Conservation (phyloP, 2,888 invertebrate genomes). For the Sinohyriopsis cumingii region DNA sequence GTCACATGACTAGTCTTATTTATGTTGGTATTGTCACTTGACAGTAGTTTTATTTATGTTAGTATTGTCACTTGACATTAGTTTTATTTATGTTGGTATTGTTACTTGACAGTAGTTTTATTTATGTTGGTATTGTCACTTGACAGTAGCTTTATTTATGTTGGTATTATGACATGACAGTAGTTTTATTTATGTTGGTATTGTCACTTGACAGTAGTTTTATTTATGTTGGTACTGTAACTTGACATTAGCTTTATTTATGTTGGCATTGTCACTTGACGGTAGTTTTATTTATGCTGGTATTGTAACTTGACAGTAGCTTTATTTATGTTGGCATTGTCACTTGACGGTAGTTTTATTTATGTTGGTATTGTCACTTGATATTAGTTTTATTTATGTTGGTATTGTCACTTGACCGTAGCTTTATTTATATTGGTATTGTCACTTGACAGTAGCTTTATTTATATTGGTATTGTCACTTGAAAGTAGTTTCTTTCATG, state of each 20-base stretch:
- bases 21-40: neutral
- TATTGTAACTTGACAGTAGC: too few species aligned
- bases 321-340: constrained; percentile 1
- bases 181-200: constrained; percentile 1
- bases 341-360: neutral
- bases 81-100: too few species aligned
- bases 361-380: too few species aligned
- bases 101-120: too few species aligned
- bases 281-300: too few species aligned
- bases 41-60: constrained; percentile 1
- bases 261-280: neutral
- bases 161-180: too few species aligned
- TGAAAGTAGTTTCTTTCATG: neutral
- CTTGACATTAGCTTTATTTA: constrained; percentile 3
- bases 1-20: too few species aligned
- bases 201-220: neutral
- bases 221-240: too few species aligned
- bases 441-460: neutral
- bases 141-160: neutral
- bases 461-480: neutral
- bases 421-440: too few species aligned
- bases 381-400: too few species aligned
- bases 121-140: neutral
- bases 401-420: too few species aligned
- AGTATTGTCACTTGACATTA: neutral